These are phyloP conservation scores for Xylota sylvarum DNA, from an alignment of 2,888 invertebrate genomes.

Conservation along the genomic window DNA sequence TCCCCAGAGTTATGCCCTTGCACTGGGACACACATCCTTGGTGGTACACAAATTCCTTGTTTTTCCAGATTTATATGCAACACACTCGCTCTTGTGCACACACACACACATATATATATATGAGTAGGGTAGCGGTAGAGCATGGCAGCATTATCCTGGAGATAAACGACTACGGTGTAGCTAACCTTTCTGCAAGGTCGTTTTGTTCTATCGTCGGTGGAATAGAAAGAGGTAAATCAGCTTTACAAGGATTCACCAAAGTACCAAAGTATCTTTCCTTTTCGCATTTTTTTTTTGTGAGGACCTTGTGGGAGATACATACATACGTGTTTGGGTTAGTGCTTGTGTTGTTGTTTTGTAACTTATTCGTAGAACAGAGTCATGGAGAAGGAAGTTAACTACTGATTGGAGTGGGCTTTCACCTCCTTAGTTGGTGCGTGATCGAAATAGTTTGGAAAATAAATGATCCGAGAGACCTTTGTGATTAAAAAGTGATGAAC, in stretches of 20 bases:
- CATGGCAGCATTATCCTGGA: conserved; percentile 45
- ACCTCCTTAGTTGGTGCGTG: conserved; percentile 23
- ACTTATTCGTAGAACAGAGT: neutral
- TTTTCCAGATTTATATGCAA: conserved; percentile 38
- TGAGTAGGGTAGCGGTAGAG: neutral
- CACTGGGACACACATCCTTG: conserved; percentile 10
- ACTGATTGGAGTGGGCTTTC: neutral
- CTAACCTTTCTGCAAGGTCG: conserved; percentile 60
- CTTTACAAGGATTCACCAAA: conserved; percentile 28
- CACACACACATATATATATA: too few relatives aligned
- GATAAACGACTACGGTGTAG: conserved; percentile 43
- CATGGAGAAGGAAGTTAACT: neutral
- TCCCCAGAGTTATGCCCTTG: conserved; percentile 38
- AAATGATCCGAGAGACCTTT: conserved; percentile 20
- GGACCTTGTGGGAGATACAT: conserved; percentile 33
- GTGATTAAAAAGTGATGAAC: conserved; percentile 16
- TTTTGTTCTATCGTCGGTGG: conserved; percentile 12
- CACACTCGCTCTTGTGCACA: neutral
- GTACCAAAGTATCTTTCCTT: neutral
- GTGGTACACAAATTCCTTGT: conserved; percentile 14
- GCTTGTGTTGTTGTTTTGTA: conserved; percentile 4
- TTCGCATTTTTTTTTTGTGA: neutral
- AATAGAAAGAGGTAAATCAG: conserved; percentile 55
- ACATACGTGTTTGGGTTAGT: neutral
- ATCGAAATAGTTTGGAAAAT: conserved; percentile 35